Evolutionary conservation across 2,888 invertebrate genomes (phyloP).

Genomic region (Junonia oenone): DNA sequence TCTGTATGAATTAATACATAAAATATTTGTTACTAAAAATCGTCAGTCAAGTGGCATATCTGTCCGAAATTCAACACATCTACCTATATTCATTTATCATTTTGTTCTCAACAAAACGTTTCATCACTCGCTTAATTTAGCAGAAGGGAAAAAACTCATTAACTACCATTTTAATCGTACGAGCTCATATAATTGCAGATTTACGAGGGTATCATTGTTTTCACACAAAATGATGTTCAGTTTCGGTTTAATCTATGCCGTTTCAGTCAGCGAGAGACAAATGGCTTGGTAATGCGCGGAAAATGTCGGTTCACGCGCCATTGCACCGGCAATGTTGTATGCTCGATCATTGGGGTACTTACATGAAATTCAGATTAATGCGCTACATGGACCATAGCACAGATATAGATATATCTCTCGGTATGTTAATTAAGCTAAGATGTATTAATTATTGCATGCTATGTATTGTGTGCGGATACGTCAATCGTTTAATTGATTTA

Average conservation of each 20-base stretch:
- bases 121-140: background rate
- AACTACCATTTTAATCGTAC: background rate
- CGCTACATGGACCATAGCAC: background rate
- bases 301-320: slow-evolving; percentile 29
- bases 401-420: background rate
- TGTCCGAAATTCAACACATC: background rate
- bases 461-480: too few relatives aligned
- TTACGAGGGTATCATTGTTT: slow-evolving; percentile 11
- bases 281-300: slow-evolving; percentile 31
- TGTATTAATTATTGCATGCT: too few relatives aligned
- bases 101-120: background rate
- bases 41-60: too few relatives aligned
- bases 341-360: background rate
- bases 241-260: slow-evolving; percentile 21
- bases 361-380: slow-evolving; percentile 9
- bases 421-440: background rate
- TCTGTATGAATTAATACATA: too few relatives aligned
- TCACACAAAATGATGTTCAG: slow-evolving; percentile 18
- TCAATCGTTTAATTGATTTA: too few relatives aligned
- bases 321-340: slow-evolving; percentile 24
- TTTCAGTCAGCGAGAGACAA: slow-evolving; percentile 25
- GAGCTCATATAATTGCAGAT: slow-evolving; percentile 2
- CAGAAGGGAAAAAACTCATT: background rate
- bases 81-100: background rate
- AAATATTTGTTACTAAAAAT: too few relatives aligned